Percentiles rank a stretch among this genome's conserved stretches.
Evolutionary conservation across 2,797 vertebrate species (phyloP).

Genomic region (Rhinatrema bivittatum): DNA sequence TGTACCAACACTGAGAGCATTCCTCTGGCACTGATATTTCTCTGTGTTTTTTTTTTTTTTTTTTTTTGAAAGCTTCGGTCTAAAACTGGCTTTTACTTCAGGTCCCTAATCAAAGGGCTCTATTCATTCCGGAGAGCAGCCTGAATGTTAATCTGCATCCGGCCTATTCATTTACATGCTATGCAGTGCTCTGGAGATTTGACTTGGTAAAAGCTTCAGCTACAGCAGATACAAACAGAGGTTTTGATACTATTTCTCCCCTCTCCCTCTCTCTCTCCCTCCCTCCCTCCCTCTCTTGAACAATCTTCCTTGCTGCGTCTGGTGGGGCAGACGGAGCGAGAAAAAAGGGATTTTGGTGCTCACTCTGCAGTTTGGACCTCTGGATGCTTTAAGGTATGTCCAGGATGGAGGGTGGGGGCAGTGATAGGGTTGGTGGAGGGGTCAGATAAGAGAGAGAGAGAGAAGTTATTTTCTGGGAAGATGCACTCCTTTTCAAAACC

Average conservation of each 20-base stretch:
- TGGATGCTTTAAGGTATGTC: too few species aligned
- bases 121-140: constrained; percentile 65
- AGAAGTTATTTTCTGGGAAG: too few species aligned
- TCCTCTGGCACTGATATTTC: constrained; percentile 60
- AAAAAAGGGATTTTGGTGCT: too few species aligned
- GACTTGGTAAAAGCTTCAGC: constrained; percentile 60
- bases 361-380: too few species aligned
- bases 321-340: too few species aligned
- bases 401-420: too few species aligned
- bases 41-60: constrained; percentile 36
- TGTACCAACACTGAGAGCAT: constrained; percentile 68
- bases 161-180: constrained; percentile 67
- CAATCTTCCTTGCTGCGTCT: too few species aligned
- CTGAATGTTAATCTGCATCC: constrained; percentile 64
- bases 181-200: constrained; percentile 52
- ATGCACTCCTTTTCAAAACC: too few species aligned
- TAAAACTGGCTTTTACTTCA: constrained; percentile 61
- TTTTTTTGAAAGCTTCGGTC: constrained; percentile 51
- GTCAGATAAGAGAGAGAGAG: too few species aligned
- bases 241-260: constrained; percentile 7
- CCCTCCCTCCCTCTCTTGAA: constrained; percentile 11
- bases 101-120: constrained; percentile 66
- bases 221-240: constrained; percentile 32
- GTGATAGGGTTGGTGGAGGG: too few species aligned
- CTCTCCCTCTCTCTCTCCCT: too few species aligned